Base-by-base conservation (phyloP, 2,888 invertebrate genomes). In the Incurvaria masculella region DNA sequence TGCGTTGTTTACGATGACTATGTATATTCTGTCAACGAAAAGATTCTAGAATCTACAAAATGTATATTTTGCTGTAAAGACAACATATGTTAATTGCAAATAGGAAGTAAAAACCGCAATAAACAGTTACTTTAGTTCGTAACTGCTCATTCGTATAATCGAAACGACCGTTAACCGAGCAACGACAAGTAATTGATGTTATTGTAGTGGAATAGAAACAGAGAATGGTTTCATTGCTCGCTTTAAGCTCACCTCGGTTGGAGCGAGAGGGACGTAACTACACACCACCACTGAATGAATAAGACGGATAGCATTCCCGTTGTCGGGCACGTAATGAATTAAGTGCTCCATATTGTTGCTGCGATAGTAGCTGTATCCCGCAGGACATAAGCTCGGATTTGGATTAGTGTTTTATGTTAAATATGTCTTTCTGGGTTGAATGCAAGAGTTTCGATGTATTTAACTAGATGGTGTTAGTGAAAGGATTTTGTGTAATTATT, bases 181-280 rank as follows among this genome's bases (percentile, higher is more conserved):
- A 59, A 61, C 59, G 55, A 54, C 53, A 63, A 57, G 68, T 71
- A 71, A 72, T 73, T 75, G 72, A 73, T 73, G 10, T 6, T 23
- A 23, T 6, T n/a, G 69, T 68, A 72, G 70, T 74, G 70, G 71
- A 74, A 75, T 78, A 73, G 72, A 76, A 74, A 75, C 75, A 62
- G 66, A 33, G 33, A 33, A 33, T 33, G 33, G 33, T 33, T 33
- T n/a, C 33, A 33, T 14, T 14, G 14, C 33, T 8, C 33, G 33
- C 14, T 33, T 33, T 33, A 33, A 33, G 14, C 10, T 23, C 4
- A 6, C 23, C 5, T 14, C 6, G 4, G 33, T 4, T 33, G 33
- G 33, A 4, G 33, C 33, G 33, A 33, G 33, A 8, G 33, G 14
- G 33, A 33, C 14, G 33, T 3, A n/a, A 33, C 33, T 6, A 33